These are phyloP conservation scores for Myiotriccus ornatus DNA, from an alignment of 2,797 vertebrate genomes.

Conservation along the genomic window DNA sequence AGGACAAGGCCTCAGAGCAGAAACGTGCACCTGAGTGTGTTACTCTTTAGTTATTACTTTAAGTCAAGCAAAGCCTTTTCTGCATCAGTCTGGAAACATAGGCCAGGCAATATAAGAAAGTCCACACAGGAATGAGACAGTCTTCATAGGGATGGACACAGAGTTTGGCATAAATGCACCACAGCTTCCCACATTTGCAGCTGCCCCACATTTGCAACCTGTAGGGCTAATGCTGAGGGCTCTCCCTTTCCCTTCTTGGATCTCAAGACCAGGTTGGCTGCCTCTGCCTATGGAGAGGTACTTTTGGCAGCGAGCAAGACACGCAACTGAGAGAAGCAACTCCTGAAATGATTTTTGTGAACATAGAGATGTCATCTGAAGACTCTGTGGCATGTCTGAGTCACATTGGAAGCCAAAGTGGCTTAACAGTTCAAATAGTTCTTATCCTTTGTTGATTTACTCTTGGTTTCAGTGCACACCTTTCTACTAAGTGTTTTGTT, in stretches of 20 bases:
- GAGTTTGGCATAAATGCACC: neutral
- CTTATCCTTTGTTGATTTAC: neutral
- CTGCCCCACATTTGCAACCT: neutral
- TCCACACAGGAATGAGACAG: neutral
- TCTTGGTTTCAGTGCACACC: neutral
- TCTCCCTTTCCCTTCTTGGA: neutral
- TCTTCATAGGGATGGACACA: neutral
- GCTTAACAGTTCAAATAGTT: neutral
- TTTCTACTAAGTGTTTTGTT: neutral
- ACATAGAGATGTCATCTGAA: neutral
- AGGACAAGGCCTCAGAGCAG: neutral
- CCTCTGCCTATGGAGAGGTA: neutral
- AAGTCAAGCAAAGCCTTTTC: neutral
- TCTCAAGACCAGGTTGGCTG: neutral
- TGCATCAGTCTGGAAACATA: fast-evolving
- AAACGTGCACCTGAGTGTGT: fast-evolving
- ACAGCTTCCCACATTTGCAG: neutral
- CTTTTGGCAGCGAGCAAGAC: neutral
- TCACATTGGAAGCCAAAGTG: neutral
- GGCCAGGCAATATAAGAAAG: neutral
- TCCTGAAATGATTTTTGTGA: neutral
- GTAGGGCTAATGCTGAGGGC: neutral
- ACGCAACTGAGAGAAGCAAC: neutral
- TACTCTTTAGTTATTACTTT: neutral
- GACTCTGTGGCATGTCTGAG: neutral